Evolutionary conservation across 2,113 vertebrate genomes (phyloP).

Genomic region (Pollimyrus isidori): DNA sequence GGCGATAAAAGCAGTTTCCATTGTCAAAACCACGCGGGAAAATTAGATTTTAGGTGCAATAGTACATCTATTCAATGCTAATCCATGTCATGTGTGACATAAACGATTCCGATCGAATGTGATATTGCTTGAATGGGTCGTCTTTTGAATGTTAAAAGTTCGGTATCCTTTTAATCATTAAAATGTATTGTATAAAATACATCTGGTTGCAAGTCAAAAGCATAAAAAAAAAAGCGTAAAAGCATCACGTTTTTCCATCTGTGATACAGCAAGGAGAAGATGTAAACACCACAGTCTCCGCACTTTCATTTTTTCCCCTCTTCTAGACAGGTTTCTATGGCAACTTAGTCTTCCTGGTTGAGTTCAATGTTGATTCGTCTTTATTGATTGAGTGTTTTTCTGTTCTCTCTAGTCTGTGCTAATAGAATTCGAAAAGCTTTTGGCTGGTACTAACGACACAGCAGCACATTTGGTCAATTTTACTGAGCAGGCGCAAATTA

Average conservation of each 20-base stretch:
- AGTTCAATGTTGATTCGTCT: constrained; percentile 30
- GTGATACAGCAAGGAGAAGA: constrained; percentile 23
- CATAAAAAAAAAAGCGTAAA: not conserved
- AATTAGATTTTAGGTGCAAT: not conserved
- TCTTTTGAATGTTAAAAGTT: not conserved
- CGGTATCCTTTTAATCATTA: not conserved
- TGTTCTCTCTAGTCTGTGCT: not conserved
- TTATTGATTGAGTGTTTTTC: constrained; percentile 22
- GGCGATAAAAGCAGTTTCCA: not conserved
- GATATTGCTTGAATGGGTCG: not conserved
- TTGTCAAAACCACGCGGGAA: not conserved
- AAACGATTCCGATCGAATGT: not conserved
- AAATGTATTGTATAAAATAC: not conserved
- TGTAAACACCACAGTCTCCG: constrained; percentile 31
- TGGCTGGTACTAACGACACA: not conserved
- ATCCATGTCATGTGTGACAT: not conserved
- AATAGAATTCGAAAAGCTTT: not conserved
- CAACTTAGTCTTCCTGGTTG: constrained; percentile 42
- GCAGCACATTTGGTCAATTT: not conserved
- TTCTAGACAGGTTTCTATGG: constrained; percentile 55
- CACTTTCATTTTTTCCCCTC: constrained; percentile 38
- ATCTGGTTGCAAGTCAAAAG: not conserved
- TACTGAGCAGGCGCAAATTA: not conserved
- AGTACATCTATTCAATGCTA: not conserved
- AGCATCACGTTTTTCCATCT: not conserved